Evolutionary conservation across 92 coral and sea anemone species (phyloP), one percentile per base, ranked within the genome.

Genomic region (Phenganax marumi): DNA sequence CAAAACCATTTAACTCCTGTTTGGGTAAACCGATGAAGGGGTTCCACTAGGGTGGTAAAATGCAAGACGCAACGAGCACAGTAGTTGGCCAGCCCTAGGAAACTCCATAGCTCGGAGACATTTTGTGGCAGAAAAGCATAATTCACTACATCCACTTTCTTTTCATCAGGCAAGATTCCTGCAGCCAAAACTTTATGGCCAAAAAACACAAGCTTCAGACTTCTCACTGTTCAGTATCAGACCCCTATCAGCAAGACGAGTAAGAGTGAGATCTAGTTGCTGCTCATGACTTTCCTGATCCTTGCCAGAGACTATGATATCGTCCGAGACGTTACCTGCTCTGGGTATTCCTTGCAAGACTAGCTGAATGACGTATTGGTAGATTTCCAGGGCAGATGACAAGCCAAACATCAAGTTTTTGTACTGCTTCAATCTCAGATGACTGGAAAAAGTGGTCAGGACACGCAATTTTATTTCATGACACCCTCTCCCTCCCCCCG

Each of bases 61-160:
- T 77, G 52, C 39, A 76, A 72, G 23, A 84, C 63, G 62, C 64
- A 84, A 7, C 60, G 69, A 61, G 88, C 58, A 65, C 88, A 84
- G 65, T 84, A 84, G 53, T 76, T 77, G 8, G 80, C 82, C 8
- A 84, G 88, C n/a, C 88, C 78, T 18, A 84, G 75, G 81, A 68
- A 71, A 55, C 70, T 82, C 26, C 79, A 60, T 68, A 82, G 69
- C 85, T 69, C 74, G 55, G 77, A 71, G 47, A 71, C 77, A n/a
- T 47, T 71, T 55, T 48, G 77, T n/a, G n/a, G n/a, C n/a, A n/a
- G n/a, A n/a, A n/a, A n/a, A n/a, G n/a, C n/a, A n/a, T n/a, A n/a
- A n/a, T n/a, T n/a, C n/a, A n/a, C n/a, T n/a, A n/a, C n/a, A n/a
- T n/a, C n/a, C n/a, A 74, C 47, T 39, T 75, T 76, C 83, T 49